Evolutionary conservation across 2,888 invertebrate genomes (phyloP), one percentile per base, ranked within the genome.

Genomic region (Pemphredon lugubris): DNA sequence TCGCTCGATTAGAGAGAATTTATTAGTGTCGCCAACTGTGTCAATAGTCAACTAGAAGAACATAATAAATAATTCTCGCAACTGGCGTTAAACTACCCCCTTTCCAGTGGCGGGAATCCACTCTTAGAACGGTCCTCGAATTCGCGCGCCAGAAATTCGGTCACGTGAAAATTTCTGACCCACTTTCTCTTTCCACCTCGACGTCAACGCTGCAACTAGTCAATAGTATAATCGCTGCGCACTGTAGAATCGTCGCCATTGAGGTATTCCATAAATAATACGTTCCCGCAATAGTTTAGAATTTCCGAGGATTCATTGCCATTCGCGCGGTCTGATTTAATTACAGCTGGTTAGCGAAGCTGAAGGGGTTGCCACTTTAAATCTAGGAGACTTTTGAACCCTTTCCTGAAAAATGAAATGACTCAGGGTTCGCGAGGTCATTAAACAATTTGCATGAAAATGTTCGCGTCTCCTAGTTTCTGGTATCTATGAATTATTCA

Each of bases 371-470:
- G 45, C 48, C 48, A 64, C 50, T 40, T 51, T 16, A 37, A 30
- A 23, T 73, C 60, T 53, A 44, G 54, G 48, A 37, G 58, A 42
- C 55, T 40, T 59, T 57, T 57, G 66, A 23, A 53, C 45, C 50
- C 45, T 55, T 39, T 13, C 60, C 60, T 44, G 14, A 54, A 57
- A 58, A 73, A 63, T 58, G 23, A 47, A 57, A 54, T 58, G 50
- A 51, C 26, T 48, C 54, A 32, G 63, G 64, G 40, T 47, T 45
- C 67, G 16, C 34, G 61, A 59, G 59, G 55, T 73, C 68, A 68
- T 74, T 63, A 68, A 68, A 73, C 58, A 73, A 74, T 74, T 74
- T 74, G 68, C 74, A 74, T 74, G 74, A 69, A 69, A 68, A 74
- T 64, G 42, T 53, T 51, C 32, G 63, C 42, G 58, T 26, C 73